Base-by-base conservation (phyloP, 2,888 invertebrate species). In the Drosophila pegasa region DNA sequence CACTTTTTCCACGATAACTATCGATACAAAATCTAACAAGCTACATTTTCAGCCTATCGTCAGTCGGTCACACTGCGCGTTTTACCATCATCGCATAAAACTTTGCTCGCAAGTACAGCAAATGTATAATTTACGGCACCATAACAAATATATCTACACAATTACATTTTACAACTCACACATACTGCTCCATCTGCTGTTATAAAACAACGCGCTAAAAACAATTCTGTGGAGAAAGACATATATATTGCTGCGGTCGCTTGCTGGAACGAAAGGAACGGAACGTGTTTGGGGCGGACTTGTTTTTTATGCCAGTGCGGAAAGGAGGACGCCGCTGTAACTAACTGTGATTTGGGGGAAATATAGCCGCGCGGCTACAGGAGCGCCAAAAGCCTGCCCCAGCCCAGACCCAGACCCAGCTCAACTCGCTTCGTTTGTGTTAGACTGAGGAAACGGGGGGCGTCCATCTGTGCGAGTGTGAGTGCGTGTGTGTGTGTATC, bases 221-320 rank as follows among this genome's bases (percentile, higher is more conserved):
- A 25, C 16, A 43, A 37, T 35, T 45, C 48, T 20, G 20, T 9
- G 27, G 9, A 37, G 25, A 43, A 40, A 37, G 7, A 14, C 29
- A 40, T 47, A 43, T 9, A 40, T 47, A 43, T 9, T 20, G 10
- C 22, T 50, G 22, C 27, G 18, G 9, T 54, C 25, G 43, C 14
- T 22, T 5, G 43, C 48, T 61, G 71, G 70, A 68, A 65, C 77
- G 78, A 71, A 70, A 75, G 66, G 64, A 85, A 85, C 78, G 73
- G 70, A 81, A 81, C 86, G 81, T 81, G 81, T 86, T 81, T 81
- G 67, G 71, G 76, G 77, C 86, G 74, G 77, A 80, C 87, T 76
- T 83, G 80, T 81, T 76, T 71, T 71, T 38, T 50, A 57, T 66
- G 64, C 51, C 47, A 67, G 62, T 67, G 83, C 74, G 35, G 63